These are phyloP conservation scores for Champsocephalus gunnari DNA, from an alignment of 2,797 vertebrate genomes.

Conservation along the genomic window DNA sequence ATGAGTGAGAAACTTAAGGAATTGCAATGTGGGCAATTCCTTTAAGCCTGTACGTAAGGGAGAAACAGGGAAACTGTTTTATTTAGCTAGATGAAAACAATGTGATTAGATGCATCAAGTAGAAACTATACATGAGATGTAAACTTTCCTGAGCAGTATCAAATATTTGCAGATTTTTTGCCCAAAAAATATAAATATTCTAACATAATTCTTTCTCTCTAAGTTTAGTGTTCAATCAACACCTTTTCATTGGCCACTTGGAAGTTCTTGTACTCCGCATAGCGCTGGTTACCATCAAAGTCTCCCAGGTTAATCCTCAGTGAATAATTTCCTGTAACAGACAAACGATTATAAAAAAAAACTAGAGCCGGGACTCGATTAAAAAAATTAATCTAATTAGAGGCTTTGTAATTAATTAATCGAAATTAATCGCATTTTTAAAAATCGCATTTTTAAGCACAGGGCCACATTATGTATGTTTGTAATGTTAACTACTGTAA, in stretches of 20 bases:
- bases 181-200: background rate
- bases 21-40: background rate
- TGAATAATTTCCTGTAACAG: slow-evolving; percentile 88
- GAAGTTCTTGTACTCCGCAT: slow-evolving; percentile 90
- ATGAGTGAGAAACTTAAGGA: too few relatives aligned
- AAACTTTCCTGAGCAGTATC: background rate
- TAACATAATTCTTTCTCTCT: background rate
- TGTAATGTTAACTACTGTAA: too few relatives aligned
- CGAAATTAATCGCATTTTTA: too few relatives aligned
- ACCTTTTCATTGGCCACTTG: slow-evolving; percentile 90
- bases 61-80: background rate
- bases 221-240: slow-evolving; percentile 14
- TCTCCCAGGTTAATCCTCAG: slow-evolving; percentile 91
- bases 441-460: too few relatives aligned
- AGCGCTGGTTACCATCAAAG: slow-evolving; percentile 88
- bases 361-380: too few relatives aligned
- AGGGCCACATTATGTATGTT: too few relatives aligned
- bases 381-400: too few relatives aligned
- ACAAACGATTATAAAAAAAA: slow-evolving; percentile 2
- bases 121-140: background rate
- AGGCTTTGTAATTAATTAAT: too few relatives aligned
- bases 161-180: background rate
- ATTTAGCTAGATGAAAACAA: background rate
- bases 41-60: background rate
- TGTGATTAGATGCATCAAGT: background rate